Evolutionary conservation across 1,140 invertebrate species (phyloP), one percentile per base, ranked within the genome.

Genomic region (Nebria ingens): DNA sequence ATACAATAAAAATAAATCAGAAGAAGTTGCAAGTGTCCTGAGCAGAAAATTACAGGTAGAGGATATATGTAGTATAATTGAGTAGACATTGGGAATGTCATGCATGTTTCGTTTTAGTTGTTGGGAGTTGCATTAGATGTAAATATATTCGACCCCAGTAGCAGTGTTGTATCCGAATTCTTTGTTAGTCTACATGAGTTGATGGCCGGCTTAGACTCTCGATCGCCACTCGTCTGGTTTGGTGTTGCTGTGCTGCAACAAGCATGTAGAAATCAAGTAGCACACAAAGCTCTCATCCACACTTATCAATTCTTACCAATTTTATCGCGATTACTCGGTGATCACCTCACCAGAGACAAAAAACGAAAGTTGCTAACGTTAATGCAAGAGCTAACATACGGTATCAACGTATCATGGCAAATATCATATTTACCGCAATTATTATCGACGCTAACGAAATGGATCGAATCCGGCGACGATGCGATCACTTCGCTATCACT

Each of bases 351-450:
- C 55, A 70, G 68, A 60, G 74, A 78, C 20, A 79, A 80, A 59
- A 77, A 75, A 70, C 68, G 75, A 22, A 72, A 73, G 51, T 59
- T 80, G 11, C 64, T 79, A 19, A 68, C 66, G 53, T 69, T 79
- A 25, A 75, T 81, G 72, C 75, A 84, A 75, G 81, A 85, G 60
- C 72, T 87, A 55, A 83, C 83, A 13, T 83, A 83, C 62, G 83
- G 82, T 1, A 80, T 85, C 6, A 82, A 81, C 69, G 82, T 86
- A 38, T 79, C 76, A 1, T 85, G 83, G 81, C 81, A 84, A 65
- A 82, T 86, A 60, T 79, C 81, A 1, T 79, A 85, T 62, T 70
- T 86, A 23, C 66, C 76, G 1, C 73, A 76, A 58, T 68, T 86
- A 29, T 79, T 87, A 65, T 74, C 76, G 13, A 78, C 74, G 13